phyloP scores from a whole-genome alignment of 2,797 vertebrate genomes.

The Gymnopithys bicolor region DNA sequence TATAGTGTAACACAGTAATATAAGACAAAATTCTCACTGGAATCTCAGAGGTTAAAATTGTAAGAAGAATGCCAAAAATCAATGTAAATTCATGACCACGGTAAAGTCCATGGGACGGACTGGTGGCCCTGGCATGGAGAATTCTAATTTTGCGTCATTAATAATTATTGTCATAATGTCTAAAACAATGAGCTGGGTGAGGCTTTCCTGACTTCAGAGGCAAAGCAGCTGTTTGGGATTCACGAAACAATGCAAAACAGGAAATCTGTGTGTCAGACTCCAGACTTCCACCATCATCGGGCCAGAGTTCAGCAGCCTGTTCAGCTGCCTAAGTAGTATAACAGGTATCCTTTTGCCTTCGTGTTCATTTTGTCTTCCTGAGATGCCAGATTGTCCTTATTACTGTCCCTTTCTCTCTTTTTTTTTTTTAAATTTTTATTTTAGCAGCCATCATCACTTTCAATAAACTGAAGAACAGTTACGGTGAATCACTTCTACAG shows the following conservation, averaged over 20 bases:
- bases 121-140: background rate
- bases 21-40: background rate
- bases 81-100: background rate
- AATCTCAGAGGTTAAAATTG: background rate
- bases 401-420: background rate
- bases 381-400: background rate
- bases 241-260: constrained; percentile 61
- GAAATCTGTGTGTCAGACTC: constrained; percentile 47
- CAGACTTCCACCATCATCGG: background rate
- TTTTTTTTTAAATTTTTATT: background rate
- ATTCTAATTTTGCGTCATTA: constrained; percentile 56
- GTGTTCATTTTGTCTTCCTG: constrained; percentile 26
- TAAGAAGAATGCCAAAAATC: background rate
- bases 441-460: background rate
- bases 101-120: background rate
- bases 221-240: constrained; percentile 40
- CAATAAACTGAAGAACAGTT: background rate
- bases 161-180: constrained; percentile 44
- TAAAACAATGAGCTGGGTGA: constrained; percentile 48
- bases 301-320: constrained; percentile 47
- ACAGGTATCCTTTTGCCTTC: constrained; percentile 38
- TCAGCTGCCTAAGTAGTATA: constrained; percentile 10
- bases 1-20: background rate
- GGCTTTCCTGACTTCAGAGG: constrained; percentile 48
- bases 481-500: background rate